Conservation (phyloP, 2,888 invertebrate species). For the Metellina segmentata region DNA sequence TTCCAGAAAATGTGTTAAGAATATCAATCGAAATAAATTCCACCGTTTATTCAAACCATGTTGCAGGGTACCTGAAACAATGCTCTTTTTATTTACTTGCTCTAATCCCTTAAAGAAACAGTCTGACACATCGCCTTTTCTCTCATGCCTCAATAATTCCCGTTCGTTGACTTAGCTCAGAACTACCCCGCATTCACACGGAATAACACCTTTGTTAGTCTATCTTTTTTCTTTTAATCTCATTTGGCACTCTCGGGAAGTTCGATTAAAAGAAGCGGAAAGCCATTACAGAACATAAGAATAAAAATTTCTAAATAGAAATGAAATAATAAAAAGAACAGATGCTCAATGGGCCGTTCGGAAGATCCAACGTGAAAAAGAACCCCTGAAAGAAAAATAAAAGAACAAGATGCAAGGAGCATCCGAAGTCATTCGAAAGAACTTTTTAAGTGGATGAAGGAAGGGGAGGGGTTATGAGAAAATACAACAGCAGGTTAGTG, state of each 20-base stretch:
- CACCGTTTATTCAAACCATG: neutral
- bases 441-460: conserved; percentile 53
- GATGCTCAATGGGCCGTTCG: conserved; percentile 52
- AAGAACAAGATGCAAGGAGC: conserved; percentile 5
- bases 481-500: conserved; percentile 49
- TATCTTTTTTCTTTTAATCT: conserved; percentile 10
- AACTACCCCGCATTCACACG: neutral
- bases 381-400: conserved; percentile 1
- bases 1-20: too few species aligned
- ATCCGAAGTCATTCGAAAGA: conserved; percentile 29
- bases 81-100: neutral
- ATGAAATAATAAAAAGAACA: conserved; percentile 18
- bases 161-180: neutral
- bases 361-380: conserved; percentile 12
- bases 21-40: too few species aligned
- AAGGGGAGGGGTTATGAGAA: conserved; percentile 50
- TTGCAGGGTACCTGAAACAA: neutral
- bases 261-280: conserved; percentile 20
- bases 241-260: neutral
- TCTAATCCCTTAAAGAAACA: neutral
- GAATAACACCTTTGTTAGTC: neutral
- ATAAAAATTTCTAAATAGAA: neutral
- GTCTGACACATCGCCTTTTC: neutral
- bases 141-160: neutral
- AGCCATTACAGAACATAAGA: conserved; percentile 7